Evolutionary conservation across 2,113 vertebrate species (phyloP), one percentile per base, ranked within the genome.

Genomic region (Diglossa brunneiventris): DNA sequence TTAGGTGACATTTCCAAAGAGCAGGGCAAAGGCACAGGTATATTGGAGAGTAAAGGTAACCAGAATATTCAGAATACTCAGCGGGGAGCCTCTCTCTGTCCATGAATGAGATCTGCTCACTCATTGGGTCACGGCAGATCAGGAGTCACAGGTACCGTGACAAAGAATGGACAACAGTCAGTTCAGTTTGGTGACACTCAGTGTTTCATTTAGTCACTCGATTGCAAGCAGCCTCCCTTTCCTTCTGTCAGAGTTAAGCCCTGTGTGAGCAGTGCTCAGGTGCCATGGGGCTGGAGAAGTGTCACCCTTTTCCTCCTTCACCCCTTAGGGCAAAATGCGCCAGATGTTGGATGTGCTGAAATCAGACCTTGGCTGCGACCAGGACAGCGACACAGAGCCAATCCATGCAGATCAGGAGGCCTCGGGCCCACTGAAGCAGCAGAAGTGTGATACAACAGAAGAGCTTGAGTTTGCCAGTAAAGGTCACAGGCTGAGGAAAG

Each of bases 251-350:
- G 56, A 75, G 21, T 24, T 13, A 35, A 67, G 42, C 42, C 23
- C 50, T 2, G 56, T 75, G n/a, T 78, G 62, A 63, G 82, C 31
- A 33, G n/a, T 33, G 72, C 56, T 39, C 1, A 18, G n/a, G 30
- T 20, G 6, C 61, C 7, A 0, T 24, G 28, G 44, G 41, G 46
- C n/a, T 70, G 26, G 30, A 75, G 30, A 28, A 50, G 5, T 15
- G 13, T 83, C 75, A 95, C 5, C 9, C 23, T 20, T 80, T 94
- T 72, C 64, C 79, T 78, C 53, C 52, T 52, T 88, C 66, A 46
- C 50, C 62, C 83, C 35, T 33, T 49, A 98, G 98, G 90, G 12
- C 21, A 98, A 98, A 95, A 98, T 98, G 98, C 97, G 97, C 41
- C 95, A 68, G 22, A 91, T 98, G 59, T 47, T 98, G 89, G 97